phyloP scores from a whole-genome alignment of 2,888 invertebrate genomes.

The Tanaodytes sp. region DNA sequence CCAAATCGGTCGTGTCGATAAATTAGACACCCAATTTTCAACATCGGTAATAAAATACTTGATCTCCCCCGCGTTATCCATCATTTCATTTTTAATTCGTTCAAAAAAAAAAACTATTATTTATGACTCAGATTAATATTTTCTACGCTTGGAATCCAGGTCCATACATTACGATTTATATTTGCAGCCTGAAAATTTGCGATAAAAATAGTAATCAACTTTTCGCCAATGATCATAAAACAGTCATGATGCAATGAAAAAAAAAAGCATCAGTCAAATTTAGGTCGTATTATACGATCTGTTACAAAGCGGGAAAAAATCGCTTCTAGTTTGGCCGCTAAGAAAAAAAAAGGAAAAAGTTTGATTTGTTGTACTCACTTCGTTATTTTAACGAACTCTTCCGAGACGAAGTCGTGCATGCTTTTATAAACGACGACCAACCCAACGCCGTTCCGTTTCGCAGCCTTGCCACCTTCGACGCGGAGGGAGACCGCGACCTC shows the following conservation, averaged over 20 bases:
- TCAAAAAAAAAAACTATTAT: no score
- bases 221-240: conserved; percentile 8
- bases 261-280: conserved; percentile 9
- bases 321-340: no score
- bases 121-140: no score
- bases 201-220: background rate
- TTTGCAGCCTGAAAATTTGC: background rate
- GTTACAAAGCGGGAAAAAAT: conserved; percentile 15
- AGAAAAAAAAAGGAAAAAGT: background rate
- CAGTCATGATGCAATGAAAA: conserved; percentile 2
- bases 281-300: conserved; percentile 11
- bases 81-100: no score
- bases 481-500: conserved; percentile 71
- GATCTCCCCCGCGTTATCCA: no score
- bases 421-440: conserved; percentile 79
- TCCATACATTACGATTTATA: no score
- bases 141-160: no score
- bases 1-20: no score
- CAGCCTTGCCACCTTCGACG: conserved; percentile 63
- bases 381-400: conserved; percentile 77
- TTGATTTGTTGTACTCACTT: conserved; percentile 74
- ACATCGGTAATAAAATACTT: no score
- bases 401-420: conserved; percentile 78
- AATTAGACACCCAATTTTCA: no score
- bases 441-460: conserved; percentile 57